Evolutionary conservation across 1,140 invertebrate species (phyloP), one percentile per base, ranked within the genome.

Genomic region (Lordiphosa stackelbergi): DNA sequence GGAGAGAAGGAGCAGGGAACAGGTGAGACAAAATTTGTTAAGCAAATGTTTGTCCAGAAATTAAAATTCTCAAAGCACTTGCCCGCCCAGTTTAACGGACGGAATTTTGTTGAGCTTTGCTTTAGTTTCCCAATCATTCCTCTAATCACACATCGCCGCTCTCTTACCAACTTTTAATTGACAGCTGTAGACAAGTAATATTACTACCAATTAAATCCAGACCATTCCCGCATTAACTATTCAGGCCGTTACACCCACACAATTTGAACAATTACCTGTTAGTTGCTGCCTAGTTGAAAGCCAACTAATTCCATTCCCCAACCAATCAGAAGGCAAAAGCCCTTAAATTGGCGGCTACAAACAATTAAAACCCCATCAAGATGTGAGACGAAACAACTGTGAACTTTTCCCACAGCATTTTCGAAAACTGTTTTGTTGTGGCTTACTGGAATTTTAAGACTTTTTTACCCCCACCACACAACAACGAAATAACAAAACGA

Each of bases 351-450:
- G 55, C 55, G 52, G 28, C 51, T 41, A 37, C 64, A 59, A 55
- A 69, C 53, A 81, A 81, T 79, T 79, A 78, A 77, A 73, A 77
- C 51, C 69, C 74, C 74, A 81, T 81, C 70, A 70, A 79, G 61
- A 62, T 60, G 65, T 43, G 54, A 53, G 46, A 53, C 43, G 28
- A 22, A 61, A 58, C 73, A 69, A 77, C 59, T 65, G 59, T 58
- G 69, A 77, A 78, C 35, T 77, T 73, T 73, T 69, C 64, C 73
- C 73, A 77, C 73, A 73, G 64, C 63, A 51, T 56, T 74, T 59
- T 63, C 57, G 60, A 52, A 55, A 59, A 75, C 49, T 56, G 53
- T 61, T 64, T 49, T 64, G 45, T 65, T 61, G 48, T 28, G 48
- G 48, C 38, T 51, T 51, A 68, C 63, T 68, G 43, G 43, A 12